These are phyloP conservation scores for Mixornis gularis DNA, from an alignment of 2,113 vertebrate species.

Conservation along the genomic window DNA sequence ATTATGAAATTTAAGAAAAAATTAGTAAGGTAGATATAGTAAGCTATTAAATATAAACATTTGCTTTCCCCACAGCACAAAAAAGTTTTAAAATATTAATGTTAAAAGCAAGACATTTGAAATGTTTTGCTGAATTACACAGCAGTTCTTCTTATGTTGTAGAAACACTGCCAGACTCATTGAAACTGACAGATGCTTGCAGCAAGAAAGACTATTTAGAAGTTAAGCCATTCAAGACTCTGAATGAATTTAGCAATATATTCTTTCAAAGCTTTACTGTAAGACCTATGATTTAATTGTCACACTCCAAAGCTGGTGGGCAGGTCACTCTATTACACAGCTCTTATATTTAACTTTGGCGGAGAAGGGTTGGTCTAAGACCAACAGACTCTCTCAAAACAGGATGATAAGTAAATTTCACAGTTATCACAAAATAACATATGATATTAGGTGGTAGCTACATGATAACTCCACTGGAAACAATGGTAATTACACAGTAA, in stretches of 20 bases:
- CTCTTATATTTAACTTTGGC: constrained; percentile 28
- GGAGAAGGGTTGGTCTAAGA: constrained; percentile 33
- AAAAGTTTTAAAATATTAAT: background rate
- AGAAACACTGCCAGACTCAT: background rate
- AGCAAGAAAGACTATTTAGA: background rate
- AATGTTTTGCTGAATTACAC: background rate
- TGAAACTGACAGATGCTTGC: background rate
- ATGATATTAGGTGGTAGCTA: constrained; percentile 57
- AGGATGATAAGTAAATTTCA: constrained; percentile 58
- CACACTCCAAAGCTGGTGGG: constrained; percentile 15
- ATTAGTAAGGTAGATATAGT: background rate
- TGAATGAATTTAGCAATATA: background rate
- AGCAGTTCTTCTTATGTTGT: background rate
- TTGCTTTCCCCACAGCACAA: background rate
- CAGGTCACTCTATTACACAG: constrained; percentile 11
- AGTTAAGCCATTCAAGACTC: background rate
- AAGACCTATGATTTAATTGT: constrained; percentile 21
- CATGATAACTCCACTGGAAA: constrained; percentile 67
- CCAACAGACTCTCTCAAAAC: constrained; percentile 44
- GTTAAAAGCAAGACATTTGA: background rate
- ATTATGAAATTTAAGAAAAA: background rate
- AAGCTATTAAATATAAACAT: background rate
- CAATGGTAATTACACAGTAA: constrained; percentile 71
- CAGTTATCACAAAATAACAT: constrained; percentile 65
- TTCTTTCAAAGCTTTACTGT: background rate